Base-by-base conservation (phyloP, 2,888 invertebrate genomes). In the Acleris literana region DNA sequence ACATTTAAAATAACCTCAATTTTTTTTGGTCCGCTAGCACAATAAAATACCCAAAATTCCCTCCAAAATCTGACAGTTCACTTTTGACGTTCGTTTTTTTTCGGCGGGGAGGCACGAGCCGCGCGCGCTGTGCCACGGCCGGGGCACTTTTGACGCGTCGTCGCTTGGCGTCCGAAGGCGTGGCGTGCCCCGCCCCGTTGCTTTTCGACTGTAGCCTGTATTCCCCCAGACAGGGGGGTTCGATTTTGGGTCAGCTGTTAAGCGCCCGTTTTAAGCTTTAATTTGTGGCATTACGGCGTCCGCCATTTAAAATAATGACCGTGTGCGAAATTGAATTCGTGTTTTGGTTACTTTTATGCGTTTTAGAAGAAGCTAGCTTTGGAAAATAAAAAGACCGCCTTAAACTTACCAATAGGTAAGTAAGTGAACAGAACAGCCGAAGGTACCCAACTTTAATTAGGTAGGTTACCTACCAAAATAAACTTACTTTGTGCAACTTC, bases 241-340 rank as follows among this genome's bases (percentile, higher is more conserved):
- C 89, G 90, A 90, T 91, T 90, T 88, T 92, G 92, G 91, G 92
- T 92, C 91, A 92, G 91, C 90, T 90, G 92, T 90, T 92, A 92
- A 92, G 87, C 90, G 88, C 82, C 87, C 91, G 88, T 86, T 92
- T 92, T 92, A 92, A 92, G 92, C 92, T 92, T 92, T 92, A 92
- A 92, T 92, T 92, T 92, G 92, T 92, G 92, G 92, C 85, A 90
- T 91, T 90, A 90, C 83, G 80, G 76, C 76, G 78, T 82, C 83
- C 82, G 82, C 86, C 87, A 84, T 92, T 90, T 88, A 86, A 85
- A 90, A 88, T 90, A 92, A 92, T 87, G 89, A 85, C 83, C 55
- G 83, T 81, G 82, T 86, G 75, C 74, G 73, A 79, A 80, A 85
- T 85, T 84, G 83, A 83, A 87, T 81, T 77, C 79, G 70, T 81